Conservation (phyloP, 2,888 invertebrate species). For the Caenorhabditis imperialis region DNA sequence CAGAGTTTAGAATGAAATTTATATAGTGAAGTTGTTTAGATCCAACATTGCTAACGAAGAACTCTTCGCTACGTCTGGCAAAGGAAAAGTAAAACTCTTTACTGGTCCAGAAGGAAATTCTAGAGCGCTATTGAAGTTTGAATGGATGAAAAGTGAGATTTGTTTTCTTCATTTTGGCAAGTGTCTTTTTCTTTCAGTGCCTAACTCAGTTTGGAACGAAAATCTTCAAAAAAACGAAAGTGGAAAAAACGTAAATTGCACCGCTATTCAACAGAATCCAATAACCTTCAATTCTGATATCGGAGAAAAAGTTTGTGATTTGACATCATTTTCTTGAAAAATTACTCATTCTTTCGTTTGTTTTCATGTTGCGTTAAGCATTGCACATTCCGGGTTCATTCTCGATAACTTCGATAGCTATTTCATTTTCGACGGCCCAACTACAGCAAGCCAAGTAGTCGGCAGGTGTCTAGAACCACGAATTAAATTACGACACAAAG, state of each 20-base stretch:
- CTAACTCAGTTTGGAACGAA: slow-evolving; percentile 4
- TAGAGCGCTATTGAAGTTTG: slow-evolving; percentile 29
- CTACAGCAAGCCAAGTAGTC: no score
- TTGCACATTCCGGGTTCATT: slow-evolving; percentile 41
- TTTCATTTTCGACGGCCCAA: slow-evolving; percentile 44
- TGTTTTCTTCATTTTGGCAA: background rate
- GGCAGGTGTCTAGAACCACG: no score
- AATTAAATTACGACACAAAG: no score
- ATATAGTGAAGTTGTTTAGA: slow-evolving; percentile 1
- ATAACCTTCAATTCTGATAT: slow-evolving; percentile 23
- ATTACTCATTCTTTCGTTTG: no score
- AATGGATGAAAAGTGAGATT: slow-evolving; percentile 37
- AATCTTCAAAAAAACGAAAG: slow-evolving; percentile 26
- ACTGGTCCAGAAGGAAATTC: slow-evolving; percentile 33
- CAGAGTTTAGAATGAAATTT: background rate
- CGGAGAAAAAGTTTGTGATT: slow-evolving; percentile 11
- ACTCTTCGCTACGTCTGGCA: slow-evolving; percentile 31
- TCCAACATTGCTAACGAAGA: slow-evolving; percentile 37
- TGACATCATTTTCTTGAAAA: background rate
- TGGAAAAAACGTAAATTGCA: slow-evolving; percentile 36
- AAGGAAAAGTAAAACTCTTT: slow-evolving; percentile 11
- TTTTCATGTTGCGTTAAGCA: slow-evolving; percentile 28
- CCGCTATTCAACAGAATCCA: slow-evolving; percentile 12
- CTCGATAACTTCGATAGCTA: slow-evolving; percentile 47
- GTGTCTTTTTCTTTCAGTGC: slow-evolving; percentile 16